Evolutionary conservation across 2,797 vertebrate genomes (phyloP), one percentile per base, ranked within the genome.

Genomic region (Scolopax bukidnonensis): DNA sequence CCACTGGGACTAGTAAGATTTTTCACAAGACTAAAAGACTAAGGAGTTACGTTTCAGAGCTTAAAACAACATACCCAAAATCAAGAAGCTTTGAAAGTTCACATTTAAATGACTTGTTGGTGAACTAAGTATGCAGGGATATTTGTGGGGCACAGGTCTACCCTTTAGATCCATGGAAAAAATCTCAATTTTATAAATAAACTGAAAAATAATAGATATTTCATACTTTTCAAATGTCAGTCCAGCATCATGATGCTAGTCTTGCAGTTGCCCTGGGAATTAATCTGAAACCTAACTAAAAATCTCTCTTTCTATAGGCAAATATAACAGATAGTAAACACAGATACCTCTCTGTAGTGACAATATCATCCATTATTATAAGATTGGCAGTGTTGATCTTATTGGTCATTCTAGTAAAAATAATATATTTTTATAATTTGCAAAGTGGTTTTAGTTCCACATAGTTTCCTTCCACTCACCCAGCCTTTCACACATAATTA

Each of bases 71-170:
- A 18, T 12, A n/a, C 6, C 2, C 14, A 23, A 56, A 73, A 65
- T 40, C 32, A 67, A 56, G 12, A 61, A 60, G 10, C 23, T 78
- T 33, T 77, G 30, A 85, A 82, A 25, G 11, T 32, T 69, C 38
- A 32, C 21, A 11, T 54, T 82, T 61, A 74, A 65, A 70, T 20
- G 4, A 12, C 43, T 51, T 47, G 7, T 36, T 77, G 17, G 12
- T 69, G 40, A 70, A 38, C 5, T 43, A 38, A 30, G 3, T 43
- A 47, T 20, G 7, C 17, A 80, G 8, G 4, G 15, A 14, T 61
- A 82, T 69, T 51, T 61, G 30, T 32, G 2, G 6, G 9, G 5
- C 3, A 36, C 12, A 11, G 8, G 3, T 5, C 1, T 57, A 1
- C 1, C 8, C 17, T 65, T 59, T 36, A 89, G 3, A 1, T n/a